Base-by-base conservation (phyloP, 2,113 vertebrate species). In the Xiphophorus couchianus region DNA sequence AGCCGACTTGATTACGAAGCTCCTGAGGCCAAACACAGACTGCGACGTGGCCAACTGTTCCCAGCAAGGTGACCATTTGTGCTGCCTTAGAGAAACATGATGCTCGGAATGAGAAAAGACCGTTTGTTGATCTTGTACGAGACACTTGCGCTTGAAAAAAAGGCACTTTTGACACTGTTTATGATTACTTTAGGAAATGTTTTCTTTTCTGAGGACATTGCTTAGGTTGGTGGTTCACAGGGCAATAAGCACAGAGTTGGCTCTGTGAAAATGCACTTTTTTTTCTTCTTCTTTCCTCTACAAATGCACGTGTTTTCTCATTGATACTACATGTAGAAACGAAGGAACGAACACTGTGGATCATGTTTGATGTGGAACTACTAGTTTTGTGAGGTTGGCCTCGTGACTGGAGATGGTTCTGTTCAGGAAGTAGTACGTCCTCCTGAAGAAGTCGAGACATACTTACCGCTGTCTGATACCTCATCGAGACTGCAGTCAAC, bases 401-500 rank as follows among this genome's bases (percentile, higher is more conserved):
- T 93, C 83, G 82, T 66, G 74, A 89, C 80, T 84, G 73, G 86
- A 86, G 86, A 87, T 74, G 81, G 82, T 86, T 92, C 92, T 90
- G 87, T 88, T 93, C 93, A 93, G 93, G 90, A 90, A 78, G n/a
- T 80, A 84, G 83, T 74, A 66, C 77, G 80, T 93, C 85, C 85
- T 88, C 66, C 44, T 6, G 44, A 63, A 82, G 71, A 74, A 69
- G 71, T 60, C 76, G 37, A 3, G 54, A 84, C 84, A 83, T 84
- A 81, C 77, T 80, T 13, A 70, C 85, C 93, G 89, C 93, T 95
- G 93, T 85, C 92, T 90, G 91, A 94, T 90, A 95, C 94, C 88
- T 94, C 95, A 78, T 82, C 93, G 86, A 90, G 90, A 76, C 63
- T 95, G 92, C 93, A 94, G 87, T 94, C 95, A 82, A 86, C 71